Evolutionary conservation across 2,797 vertebrate species (phyloP), one percentile per base, ranked within the genome.

Genomic region (Pipistrellus nathusii): DNA sequence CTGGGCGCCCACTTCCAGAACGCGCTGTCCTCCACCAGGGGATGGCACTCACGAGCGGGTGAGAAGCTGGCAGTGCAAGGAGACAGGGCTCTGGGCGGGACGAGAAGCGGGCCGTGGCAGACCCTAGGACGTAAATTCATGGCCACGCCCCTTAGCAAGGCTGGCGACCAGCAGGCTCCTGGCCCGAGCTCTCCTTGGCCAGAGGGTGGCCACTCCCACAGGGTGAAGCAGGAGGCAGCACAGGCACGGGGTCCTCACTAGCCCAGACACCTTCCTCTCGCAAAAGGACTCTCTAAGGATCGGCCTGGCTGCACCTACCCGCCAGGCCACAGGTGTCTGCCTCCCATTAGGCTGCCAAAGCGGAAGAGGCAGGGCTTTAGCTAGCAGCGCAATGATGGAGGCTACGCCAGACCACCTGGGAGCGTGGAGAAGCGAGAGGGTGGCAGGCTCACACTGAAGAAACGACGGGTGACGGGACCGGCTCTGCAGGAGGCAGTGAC

Each of bases 1-100:
- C 81, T n/a, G 51, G 57, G 8, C 66, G 66, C 89, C 89, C 93
- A 38, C 77, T 85, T 73, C 41, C 82, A 82, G 75, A 80, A 91
- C 64, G 32, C 77, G 30, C 35, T 64, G 62, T 86, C 71, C 78
- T 93, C 25, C 59, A 48, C 15, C 48, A 38, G 46, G 9, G n/a
- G 82, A 46, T 82, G 85, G 17, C 32, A 8, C 23, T 51, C 27
- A 77, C 3, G n/a, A 53, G 57, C 15, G 44, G 20, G 30, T 10
- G 32, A 35, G 66, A 78, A 46, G 89, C 51, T 4, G 5, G 64
- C 62, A 3, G 32, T 6, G 30, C 27, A 18, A 1, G 0, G 25
- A 35, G 10, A n/a, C 38, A 27, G 78, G 5, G 0, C 4, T 17
- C 30, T 53, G 11, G 44, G 38, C n/a, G 48, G 30, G 91, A 68